These are phyloP conservation scores for Ceratina australensis DNA, from an alignment of 1,140 invertebrate genomes.

Conservation along the genomic window DNA sequence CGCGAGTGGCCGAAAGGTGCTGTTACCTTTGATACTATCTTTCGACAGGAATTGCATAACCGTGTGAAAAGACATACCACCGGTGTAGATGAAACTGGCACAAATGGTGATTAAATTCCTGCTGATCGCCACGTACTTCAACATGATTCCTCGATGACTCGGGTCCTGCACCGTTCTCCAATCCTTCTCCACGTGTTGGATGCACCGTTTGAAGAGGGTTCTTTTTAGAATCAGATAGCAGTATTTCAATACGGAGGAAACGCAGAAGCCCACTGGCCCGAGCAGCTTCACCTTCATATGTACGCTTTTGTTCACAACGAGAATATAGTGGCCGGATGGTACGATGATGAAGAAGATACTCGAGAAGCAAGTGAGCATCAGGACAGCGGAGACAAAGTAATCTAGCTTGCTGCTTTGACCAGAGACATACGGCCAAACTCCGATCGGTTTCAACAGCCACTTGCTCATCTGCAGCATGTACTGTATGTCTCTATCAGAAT, in stretches of 20 bases:
- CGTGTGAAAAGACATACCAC: slow-evolving; percentile 52
- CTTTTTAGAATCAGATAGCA: slow-evolving; percentile 23
- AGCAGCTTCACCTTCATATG: slow-evolving; percentile 15
- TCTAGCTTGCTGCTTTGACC: not conserved
- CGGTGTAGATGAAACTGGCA: slow-evolving; percentile 49
- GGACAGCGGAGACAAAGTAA: too few relatives aligned
- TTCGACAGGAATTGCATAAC: slow-evolving; percentile 47
- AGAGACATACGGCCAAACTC: slow-evolving; percentile 54
- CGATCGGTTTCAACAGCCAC: slow-evolving; percentile 43
- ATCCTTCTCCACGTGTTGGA: slow-evolving; percentile 52
- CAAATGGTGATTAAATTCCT: slow-evolving; percentile 50
- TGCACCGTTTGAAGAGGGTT: slow-evolving; percentile 32
- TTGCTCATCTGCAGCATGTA: slow-evolving; percentile 17
- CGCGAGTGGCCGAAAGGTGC: slow-evolving; percentile 33
- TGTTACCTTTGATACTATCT: slow-evolving; percentile 4
- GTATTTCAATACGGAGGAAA: slow-evolving; percentile 38
- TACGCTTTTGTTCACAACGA: too few relatives aligned
- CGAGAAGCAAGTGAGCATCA: too few relatives aligned
- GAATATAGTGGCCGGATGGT: slow-evolving; percentile 12
- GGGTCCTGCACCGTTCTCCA: slow-evolving; percentile 48
- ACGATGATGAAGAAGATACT: slow-evolving; percentile 25
- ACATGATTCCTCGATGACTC: slow-evolving; percentile 32
- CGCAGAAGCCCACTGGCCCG: slow-evolving; percentile 36
- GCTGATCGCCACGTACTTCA: slow-evolving; percentile 44
- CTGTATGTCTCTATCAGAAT: slow-evolving; percentile 25